Evolutionary conservation across 92 coral and sea anemone genomes (phyloP).

Genomic region (Muricea muricata): DNA sequence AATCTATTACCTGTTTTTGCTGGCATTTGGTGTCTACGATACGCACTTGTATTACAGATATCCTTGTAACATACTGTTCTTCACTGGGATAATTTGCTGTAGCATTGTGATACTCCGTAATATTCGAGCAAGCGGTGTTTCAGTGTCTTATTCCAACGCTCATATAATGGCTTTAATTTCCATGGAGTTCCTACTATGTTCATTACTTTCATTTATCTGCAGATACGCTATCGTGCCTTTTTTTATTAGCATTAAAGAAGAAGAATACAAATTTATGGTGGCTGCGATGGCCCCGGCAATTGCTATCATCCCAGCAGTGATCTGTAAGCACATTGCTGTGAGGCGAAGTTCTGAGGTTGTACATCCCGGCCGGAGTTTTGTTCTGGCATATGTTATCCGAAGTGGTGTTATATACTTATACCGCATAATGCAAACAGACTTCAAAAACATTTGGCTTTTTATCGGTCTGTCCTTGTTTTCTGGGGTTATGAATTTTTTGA

Average conservation of each 20-base stretch:
- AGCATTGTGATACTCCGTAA: background rate
- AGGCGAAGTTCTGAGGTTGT: conserved; percentile 47
- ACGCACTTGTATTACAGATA: background rate
- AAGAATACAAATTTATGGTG: too few species aligned
- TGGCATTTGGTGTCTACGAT: background rate
- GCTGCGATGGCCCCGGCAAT: too few species aligned
- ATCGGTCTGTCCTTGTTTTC: too few species aligned
- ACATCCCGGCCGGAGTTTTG: conserved; percentile 51
- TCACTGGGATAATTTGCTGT: background rate
- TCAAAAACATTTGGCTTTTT: too few species aligned
- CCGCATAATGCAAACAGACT: too few species aligned
- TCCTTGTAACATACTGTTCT: background rate
- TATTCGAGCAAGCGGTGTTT: background rate
- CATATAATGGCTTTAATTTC: background rate
- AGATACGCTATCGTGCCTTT: background rate
- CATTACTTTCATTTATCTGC: background rate
- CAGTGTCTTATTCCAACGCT: background rate
- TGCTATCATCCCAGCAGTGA: too few species aligned
- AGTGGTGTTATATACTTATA: too few species aligned
- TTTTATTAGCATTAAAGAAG: background rate
- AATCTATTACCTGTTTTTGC: background rate
- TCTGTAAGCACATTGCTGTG: too few species aligned
- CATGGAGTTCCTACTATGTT: background rate
- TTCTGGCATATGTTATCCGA: conserved; percentile 48
- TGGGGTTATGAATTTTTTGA: too few species aligned